Evolutionary conservation across 2,888 invertebrate genomes (phyloP), one percentile per base, ranked within the genome.

Genomic region (Noctua janthe): DNA sequence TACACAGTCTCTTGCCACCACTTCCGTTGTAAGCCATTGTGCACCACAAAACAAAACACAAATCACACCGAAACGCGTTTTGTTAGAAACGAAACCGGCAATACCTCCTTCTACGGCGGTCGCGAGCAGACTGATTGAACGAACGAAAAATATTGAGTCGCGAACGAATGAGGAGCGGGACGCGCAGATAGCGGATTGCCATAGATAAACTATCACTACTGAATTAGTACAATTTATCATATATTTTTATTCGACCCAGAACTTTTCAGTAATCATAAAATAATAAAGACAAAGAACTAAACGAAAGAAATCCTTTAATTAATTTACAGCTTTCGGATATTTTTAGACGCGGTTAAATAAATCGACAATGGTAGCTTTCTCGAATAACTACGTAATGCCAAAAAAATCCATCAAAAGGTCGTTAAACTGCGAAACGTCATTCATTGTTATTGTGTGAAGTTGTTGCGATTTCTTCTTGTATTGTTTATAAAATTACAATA

Each of bases 1-100:
- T 95, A 92, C 97, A 97, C 93, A 97, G 95, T 96, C 97, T 96
- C 94, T 97, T 97, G 93, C 95, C 96, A 95, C 97, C 97, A 97
- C 97, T 97, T 94, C 98, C 98, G 97, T 98, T 98, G 97, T 97
- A 98, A 97, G 98, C 97, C 98, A 98, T 98, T 95, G 96, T 97
- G 97, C 95, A 97, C 97, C 97, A 97, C 97, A 97, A 97, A 97
- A 96, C 96, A 96, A 96, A 96, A 96, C 96, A 97, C 96, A 94
- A 96, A 96, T 95, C 96, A 97, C 97, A 95, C 95, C 95, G 94
- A 93, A 95, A 95, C 96, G 95, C 96, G 96, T 94, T 96, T 90
- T 84, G 85, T 86, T 88, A 86, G 90, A 86, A 90, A 91, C 91
- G 89, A 91, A 92, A 90, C 91, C 93, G 90, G 92, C 88, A 90